These are phyloP conservation scores for Brachymystax lenok DNA, from an alignment of 2,797 vertebrate genomes.

Conservation along the genomic window DNA sequence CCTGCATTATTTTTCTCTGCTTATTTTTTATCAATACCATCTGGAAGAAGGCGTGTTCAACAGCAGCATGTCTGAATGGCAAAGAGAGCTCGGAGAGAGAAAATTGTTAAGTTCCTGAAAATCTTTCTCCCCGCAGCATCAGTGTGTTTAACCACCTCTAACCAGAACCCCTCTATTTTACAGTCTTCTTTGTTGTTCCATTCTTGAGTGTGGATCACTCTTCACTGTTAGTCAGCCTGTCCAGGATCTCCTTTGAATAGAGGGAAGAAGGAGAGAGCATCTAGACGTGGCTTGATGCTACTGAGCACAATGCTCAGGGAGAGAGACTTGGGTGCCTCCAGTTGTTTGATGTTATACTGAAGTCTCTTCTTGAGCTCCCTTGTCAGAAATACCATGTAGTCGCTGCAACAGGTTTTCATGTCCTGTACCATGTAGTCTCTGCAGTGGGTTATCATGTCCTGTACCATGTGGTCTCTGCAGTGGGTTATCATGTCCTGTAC, in stretches of 20 bases:
- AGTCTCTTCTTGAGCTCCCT: conserved; percentile 18
- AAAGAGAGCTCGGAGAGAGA: background rate
- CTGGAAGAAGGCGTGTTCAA: conserved; percentile 16
- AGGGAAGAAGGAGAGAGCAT: conserved; percentile 8
- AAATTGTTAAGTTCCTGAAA: conserved; percentile 9
- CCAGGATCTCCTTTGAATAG: conserved; percentile 4
- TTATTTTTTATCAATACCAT: conserved; percentile 16
- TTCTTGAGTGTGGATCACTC: background rate
- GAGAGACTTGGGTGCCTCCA: conserved; percentile 19
- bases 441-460: too few relatives aligned
- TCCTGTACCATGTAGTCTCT: background rate
- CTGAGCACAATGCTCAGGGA: background rate
- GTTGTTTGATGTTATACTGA: conserved; percentile 21
- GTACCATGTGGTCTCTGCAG: too few relatives aligned
- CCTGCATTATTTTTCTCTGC: conserved; percentile 21
- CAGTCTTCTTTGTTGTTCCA: too few relatives aligned
- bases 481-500: background rate
- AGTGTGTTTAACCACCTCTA: too few relatives aligned
- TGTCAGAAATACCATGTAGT: conserved; percentile 7
- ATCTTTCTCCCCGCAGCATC: background rate
- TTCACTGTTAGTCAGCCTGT: conserved; percentile 18
- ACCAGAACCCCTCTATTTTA: background rate
- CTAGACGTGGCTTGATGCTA: background rate
- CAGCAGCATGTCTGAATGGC: conserved; percentile 4
- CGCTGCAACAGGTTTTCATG: conserved; percentile 15